Percentiles rank a stretch among this genome's conserved stretches.
These are phyloP conservation scores for Herminia tarsipennalis DNA, from an alignment of 2,888 invertebrate species.

Conservation along the genomic window DNA sequence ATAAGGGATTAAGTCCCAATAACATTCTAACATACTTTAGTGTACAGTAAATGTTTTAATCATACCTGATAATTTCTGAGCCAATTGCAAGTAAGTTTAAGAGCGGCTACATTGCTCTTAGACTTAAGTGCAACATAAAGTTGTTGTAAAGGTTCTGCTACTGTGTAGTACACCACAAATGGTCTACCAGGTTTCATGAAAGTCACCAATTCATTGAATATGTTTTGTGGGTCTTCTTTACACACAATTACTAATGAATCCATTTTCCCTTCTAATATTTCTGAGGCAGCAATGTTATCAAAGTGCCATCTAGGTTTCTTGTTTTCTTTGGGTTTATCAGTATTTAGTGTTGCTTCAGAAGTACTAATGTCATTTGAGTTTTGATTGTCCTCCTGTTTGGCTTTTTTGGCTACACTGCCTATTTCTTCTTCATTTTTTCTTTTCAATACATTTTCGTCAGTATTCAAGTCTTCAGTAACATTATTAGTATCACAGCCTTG, in stretches of 20 bases:
- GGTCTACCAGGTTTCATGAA: slow-evolving; percentile 93
- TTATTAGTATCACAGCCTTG: slow-evolving; percentile 82
- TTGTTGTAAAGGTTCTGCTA: slow-evolving; percentile 94
- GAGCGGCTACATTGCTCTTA: slow-evolving; percentile 88
- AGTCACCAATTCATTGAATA: slow-evolving; percentile 90
- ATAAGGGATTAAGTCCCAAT: no score
- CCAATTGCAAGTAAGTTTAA: slow-evolving; percentile 94
- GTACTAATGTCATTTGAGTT: slow-evolving; percentile 6
- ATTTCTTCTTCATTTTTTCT: slow-evolving; percentile 56
- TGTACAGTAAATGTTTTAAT: slow-evolving; percentile 17
- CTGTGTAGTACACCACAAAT: slow-evolving; percentile 93
- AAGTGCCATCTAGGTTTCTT: slow-evolving; percentile 89
- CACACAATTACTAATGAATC: slow-evolving; percentile 92
- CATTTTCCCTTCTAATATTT: slow-evolving; percentile 87
- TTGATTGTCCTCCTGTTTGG: slow-evolving; percentile 47
- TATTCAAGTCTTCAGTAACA: slow-evolving; percentile 32
- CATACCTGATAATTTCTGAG: slow-evolving; percentile 94
- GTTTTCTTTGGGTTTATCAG: slow-evolving; percentile 38
- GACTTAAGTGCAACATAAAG: slow-evolving; percentile 92
- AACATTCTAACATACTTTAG: no score
- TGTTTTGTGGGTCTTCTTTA: slow-evolving; percentile 94
- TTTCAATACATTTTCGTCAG: slow-evolving; percentile 55
- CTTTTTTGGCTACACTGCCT: slow-evolving; percentile 58
- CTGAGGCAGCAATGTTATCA: slow-evolving; percentile 88
- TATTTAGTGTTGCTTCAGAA: slow-evolving; percentile 1